phyloP scores from a whole-genome alignment of 2,888 invertebrate genomes.

The Drosophila austrosaltans region DNA sequence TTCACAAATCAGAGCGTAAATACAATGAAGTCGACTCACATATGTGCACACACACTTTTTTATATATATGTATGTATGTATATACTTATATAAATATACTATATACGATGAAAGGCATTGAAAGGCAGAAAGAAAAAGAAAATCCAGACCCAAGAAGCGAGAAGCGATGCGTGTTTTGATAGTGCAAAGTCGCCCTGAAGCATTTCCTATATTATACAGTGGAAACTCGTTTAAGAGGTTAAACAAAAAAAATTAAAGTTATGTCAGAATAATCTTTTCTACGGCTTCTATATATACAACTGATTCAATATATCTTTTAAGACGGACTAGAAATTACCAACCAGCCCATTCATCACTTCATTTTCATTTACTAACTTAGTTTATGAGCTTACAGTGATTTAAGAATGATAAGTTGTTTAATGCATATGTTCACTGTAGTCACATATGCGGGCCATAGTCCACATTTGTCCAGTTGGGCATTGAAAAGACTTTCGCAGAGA shows the following conservation, averaged over 20 bases:
- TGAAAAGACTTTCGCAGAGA: slow-evolving; percentile 39
- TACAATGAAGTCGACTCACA: slow-evolving; percentile 69
- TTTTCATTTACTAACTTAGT: too few species aligned
- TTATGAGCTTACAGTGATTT: neutral
- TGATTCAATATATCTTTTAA: too few species aligned
- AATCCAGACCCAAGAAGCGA: slow-evolving; percentile 24
- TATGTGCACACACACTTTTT: slow-evolving; percentile 20
- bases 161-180: slow-evolving; percentile 52
- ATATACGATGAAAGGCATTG: slow-evolving; percentile 30
- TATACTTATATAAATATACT: slow-evolving; percentile 18
- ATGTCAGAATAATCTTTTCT: neutral
- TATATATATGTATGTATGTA: neutral
- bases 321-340: too few species aligned
- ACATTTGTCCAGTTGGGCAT: slow-evolving; percentile 34
- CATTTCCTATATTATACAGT: slow-evolving; percentile 43
- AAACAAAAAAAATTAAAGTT: neutral
- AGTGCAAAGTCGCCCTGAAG: slow-evolving; percentile 33
- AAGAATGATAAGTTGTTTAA: neutral
- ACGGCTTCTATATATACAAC: neutral
- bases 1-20: slow-evolving; percentile 73
- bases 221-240: neutral
- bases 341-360: too few species aligned
- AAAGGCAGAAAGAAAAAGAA: neutral
- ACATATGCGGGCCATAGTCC: slow-evolving; percentile 45
- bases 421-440: neutral